Conservation (phyloP, 2,888 invertebrate genomes). For the Argyresthia albistria region DNA sequence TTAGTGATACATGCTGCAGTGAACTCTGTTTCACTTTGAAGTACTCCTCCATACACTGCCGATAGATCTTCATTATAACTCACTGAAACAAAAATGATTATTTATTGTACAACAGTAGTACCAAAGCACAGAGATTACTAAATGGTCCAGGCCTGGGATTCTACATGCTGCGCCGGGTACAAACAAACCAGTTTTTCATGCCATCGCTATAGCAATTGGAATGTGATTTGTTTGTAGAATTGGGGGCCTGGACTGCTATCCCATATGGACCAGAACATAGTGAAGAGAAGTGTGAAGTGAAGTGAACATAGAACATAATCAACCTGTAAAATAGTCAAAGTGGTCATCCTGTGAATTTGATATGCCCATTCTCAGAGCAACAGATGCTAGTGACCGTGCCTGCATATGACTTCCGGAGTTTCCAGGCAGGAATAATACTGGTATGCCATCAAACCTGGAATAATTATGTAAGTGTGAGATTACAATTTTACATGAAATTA, state of each 20-base stretch:
- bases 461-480: not conserved
- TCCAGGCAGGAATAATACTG: conserved; percentile 95
- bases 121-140: no score
- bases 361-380: conserved; percentile 88
- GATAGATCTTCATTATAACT: conserved; percentile 93
- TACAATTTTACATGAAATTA: no score
- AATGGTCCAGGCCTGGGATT: no score
- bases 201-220: no score
- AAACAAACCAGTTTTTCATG: no score
- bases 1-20: conserved; percentile 78
- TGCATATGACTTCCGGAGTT: conserved; percentile 95
- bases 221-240: no score
- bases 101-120: no score
- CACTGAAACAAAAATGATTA: conserved; percentile 43
- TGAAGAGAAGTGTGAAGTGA: no score
- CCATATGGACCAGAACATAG: no score
- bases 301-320: no score
- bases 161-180: no score
- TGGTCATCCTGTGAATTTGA: conserved; percentile 79
- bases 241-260: no score
- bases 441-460: conserved; percentile 84
- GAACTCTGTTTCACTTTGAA: conserved; percentile 83
- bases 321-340: conserved; percentile 91
- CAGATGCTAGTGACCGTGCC: conserved; percentile 93
- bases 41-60: conserved; percentile 87